Percentiles rank a stretch among this genome's conserved stretches.
Conservation (phyloP, 2,888 invertebrate species). For the Branchellion lobata region DNA sequence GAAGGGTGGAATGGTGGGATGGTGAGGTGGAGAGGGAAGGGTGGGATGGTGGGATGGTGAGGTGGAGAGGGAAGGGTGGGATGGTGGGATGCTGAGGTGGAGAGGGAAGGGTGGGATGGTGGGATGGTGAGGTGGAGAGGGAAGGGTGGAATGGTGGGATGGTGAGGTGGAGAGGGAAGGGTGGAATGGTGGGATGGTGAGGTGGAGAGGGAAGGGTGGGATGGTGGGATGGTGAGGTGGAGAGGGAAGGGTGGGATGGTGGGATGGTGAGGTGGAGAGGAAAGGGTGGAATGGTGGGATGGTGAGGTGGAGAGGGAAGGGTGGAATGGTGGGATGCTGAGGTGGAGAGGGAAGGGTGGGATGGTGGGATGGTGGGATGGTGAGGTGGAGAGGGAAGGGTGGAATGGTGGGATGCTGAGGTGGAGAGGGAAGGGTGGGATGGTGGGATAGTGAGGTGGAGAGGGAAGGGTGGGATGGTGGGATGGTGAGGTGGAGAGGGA, state of each 20-base stretch:
- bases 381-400: slow-evolving; percentile 57
- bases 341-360: slow-evolving; percentile 55
- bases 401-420: slow-evolving; percentile 57
- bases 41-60: too few species aligned
- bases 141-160: slow-evolving; percentile 60
- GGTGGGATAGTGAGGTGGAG: slow-evolving; percentile 57
- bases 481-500: slow-evolving; percentile 59
- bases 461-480: slow-evolving; percentile 60
- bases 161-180: slow-evolving; percentile 61
- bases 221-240: slow-evolving; percentile 46
- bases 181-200: too few species aligned
- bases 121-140: slow-evolving; percentile 56
- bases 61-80: slow-evolving; percentile 53
- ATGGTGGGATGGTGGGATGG: slow-evolving; percentile 61
- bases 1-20: too few species aligned
- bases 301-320: too few species aligned
- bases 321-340: too few species aligned
- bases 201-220: too few species aligned
- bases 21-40: too few species aligned
- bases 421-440: slow-evolving; percentile 59
- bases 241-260: slow-evolving; percentile 60
- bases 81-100: slow-evolving; percentile 61
- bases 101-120: slow-evolving; percentile 58
- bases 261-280: slow-evolving; percentile 60
- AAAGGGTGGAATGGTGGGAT: too few species aligned